Evolutionary conservation across 2,888 invertebrate genomes (phyloP).

Genomic region (Conchocele bisecta): DNA sequence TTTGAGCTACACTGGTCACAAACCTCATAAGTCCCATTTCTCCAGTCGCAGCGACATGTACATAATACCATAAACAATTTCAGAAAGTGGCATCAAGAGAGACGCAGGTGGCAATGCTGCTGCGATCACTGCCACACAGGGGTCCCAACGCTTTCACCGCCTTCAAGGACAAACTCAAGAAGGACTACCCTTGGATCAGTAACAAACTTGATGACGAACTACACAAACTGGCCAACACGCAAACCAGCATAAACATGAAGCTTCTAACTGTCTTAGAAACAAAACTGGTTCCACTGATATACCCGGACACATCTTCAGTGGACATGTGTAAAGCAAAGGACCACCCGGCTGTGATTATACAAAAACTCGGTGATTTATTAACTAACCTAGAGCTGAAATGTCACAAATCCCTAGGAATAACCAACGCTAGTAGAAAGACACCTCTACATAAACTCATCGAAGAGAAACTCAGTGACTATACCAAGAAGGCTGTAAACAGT

Average conservation of each 20-base stretch:
- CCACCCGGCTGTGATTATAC: constrained; percentile 51
- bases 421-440: constrained; percentile 33
- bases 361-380: constrained; percentile 48
- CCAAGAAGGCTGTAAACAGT: constrained; percentile 16
- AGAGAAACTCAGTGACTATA: constrained; percentile 51
- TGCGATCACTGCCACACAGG: constrained; percentile 66
- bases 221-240: constrained; percentile 49
- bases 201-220: constrained; percentile 59
- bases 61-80: neutral
- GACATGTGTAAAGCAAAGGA: constrained; percentile 41
- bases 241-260: constrained; percentile 46
- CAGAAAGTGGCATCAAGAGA: constrained; percentile 62
- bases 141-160: constrained; percentile 69
- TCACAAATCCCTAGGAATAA: constrained; percentile 42
- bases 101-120: constrained; percentile 62
- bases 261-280: constrained; percentile 35
- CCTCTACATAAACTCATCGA: constrained; percentile 62
- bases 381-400: constrained; percentile 48
- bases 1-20: too few relatives aligned
- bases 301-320: constrained; percentile 11
- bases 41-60: too few relatives aligned
- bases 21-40: too few relatives aligned
- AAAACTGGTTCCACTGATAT: constrained; percentile 48
- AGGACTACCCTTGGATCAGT: constrained; percentile 71
- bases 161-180: constrained; percentile 65